A percentile compares a stretch with the other conserved stretches of the same genome.
These are phyloP conservation scores for Raillietiella orientalis DNA, from an alignment of 2,888 invertebrate species.

Conservation along the genomic window DNA sequence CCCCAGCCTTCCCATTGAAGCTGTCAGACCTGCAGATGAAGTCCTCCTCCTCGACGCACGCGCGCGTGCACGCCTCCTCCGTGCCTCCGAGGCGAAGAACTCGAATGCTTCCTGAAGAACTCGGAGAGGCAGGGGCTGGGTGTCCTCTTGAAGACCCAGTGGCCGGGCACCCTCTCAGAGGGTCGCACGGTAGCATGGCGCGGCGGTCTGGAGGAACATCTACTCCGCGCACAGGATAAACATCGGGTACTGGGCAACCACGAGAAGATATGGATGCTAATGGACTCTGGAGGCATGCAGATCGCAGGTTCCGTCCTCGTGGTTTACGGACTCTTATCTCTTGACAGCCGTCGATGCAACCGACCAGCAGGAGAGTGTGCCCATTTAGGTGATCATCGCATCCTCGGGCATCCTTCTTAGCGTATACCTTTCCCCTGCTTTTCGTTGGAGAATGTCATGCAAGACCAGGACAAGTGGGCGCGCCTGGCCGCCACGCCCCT, in stretches of 20 bases:
- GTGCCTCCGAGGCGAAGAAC: no score
- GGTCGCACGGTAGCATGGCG: conserved; percentile 48
- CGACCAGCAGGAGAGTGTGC: conserved; percentile 70
- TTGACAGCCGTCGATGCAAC: conserved; percentile 71
- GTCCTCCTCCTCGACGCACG: conserved; percentile 61
- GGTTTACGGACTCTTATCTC: conserved; percentile 71
- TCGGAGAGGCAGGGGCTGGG: conserved; percentile 52
- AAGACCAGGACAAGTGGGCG: no score
- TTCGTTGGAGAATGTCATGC: no score
- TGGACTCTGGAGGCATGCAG: conserved; percentile 60
- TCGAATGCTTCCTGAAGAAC: no score
- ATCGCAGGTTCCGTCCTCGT: conserved; percentile 75
- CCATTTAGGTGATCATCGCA: conserved; percentile 58
- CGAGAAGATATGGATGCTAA: conserved; percentile 68
- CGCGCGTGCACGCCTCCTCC: conserved; percentile 63
- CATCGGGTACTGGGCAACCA: conserved; percentile 74
- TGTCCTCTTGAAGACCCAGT: conserved; percentile 77
- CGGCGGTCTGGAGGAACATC: conserved; percentile 29
- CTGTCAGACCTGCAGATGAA: conserved; percentile 62
- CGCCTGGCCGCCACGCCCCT: no score
- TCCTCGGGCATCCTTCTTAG: no score
- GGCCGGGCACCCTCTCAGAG: no score
- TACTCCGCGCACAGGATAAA: conserved; percentile 89
- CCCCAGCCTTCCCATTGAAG: conserved; percentile 50
- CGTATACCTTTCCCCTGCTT: no score